Evolutionary conservation across 2,888 invertebrate species (phyloP).

Genomic region (Cylloceria caligata): DNA sequence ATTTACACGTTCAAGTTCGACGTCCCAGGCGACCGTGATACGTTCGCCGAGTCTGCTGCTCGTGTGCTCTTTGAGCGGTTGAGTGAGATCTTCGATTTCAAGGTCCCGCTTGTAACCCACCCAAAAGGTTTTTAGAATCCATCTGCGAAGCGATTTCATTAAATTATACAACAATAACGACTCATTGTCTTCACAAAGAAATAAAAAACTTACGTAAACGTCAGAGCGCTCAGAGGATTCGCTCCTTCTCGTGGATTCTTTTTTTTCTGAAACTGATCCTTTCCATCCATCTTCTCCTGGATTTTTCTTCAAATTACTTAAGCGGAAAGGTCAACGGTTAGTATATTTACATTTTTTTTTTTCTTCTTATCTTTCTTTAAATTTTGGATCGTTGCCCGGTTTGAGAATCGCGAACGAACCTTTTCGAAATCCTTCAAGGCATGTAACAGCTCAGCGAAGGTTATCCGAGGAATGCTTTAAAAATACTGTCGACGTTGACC

Average conservation of each 20-base stretch:
- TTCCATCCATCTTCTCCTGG: constrained; percentile 79
- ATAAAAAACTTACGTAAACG: constrained; percentile 85
- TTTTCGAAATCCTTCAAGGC: constrained; percentile 14
- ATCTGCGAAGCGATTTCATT: constrained; percentile 85
- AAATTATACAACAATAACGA: neutral
- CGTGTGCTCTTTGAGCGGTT: constrained; percentile 89
- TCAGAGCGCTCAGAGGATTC: constrained; percentile 86
- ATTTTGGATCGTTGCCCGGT: neutral
- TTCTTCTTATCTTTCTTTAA: neutral
- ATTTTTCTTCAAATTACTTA: neutral
- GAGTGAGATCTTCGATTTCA: constrained; percentile 88
- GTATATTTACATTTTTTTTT: constrained; percentile 18
- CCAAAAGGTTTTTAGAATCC: constrained; percentile 89
- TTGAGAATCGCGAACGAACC: constrained; percentile 4
- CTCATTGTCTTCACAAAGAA: neutral
- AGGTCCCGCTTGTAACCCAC: constrained; percentile 89
- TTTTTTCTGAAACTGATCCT: constrained; percentile 75
- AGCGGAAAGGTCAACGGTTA: constrained; percentile 1
- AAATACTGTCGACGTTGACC: constrained; percentile 7
- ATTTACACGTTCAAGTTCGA: constrained; percentile 83
- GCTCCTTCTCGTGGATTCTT: constrained; percentile 86
- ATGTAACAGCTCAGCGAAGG: constrained; percentile 15
- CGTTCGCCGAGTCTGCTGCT: constrained; percentile 88
- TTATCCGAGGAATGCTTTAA: neutral
- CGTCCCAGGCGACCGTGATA: constrained; percentile 88